Evolutionary conservation across 2,113 vertebrate species (phyloP), one percentile per base, ranked within the genome.

Genomic region (Andinoacara biseriatus): DNA sequence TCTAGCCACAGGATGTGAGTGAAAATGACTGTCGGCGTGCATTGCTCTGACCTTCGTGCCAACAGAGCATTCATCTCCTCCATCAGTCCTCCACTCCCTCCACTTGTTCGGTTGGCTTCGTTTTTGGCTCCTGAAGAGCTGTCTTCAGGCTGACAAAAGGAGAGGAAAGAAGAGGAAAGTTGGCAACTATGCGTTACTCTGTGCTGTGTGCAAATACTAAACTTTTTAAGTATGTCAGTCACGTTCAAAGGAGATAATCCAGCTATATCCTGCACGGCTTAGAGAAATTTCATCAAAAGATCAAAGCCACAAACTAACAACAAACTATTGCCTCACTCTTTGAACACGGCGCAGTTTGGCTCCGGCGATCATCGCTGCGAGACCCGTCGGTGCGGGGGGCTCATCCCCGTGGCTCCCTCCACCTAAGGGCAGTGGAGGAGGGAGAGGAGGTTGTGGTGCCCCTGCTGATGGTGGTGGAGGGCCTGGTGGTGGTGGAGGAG

Each of bases 31-130:
- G n/a, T 72, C 0, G 5, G 26, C 46, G 24, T 56, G 65, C 10
- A 31, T 33, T 29, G 82, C 81, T 63, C 93, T 81, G 91, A 99
- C 98, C 98, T 98, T 96, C 97, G 97, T 22, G 98, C 98, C 93
- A 99, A 93, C 79, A 99, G 96, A 77, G 98, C 98, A 92, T 99
- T 99, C 98, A 99, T 99, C 93, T 99, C 98, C 91, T 99, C 98
- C 98, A 99, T 99, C 92, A 99, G 95, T 14, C 98, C 98, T 14
- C 97, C 97, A 56, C 97, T 97, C 3, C 97, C 96, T 0, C 97
- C 98, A 81, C 98, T 99, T 3, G 97, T 97, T 88, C 98, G 96
- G 95, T 97, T 99, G 95, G 96, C 96, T 83, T 99, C 98, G 0
- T 96, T 97, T 94, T 99, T 99, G 40, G 96, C 95, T 93, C 95